Conservation (phyloP, 2,113 vertebrate species). For the Prionailurus bengalensis region DNA sequence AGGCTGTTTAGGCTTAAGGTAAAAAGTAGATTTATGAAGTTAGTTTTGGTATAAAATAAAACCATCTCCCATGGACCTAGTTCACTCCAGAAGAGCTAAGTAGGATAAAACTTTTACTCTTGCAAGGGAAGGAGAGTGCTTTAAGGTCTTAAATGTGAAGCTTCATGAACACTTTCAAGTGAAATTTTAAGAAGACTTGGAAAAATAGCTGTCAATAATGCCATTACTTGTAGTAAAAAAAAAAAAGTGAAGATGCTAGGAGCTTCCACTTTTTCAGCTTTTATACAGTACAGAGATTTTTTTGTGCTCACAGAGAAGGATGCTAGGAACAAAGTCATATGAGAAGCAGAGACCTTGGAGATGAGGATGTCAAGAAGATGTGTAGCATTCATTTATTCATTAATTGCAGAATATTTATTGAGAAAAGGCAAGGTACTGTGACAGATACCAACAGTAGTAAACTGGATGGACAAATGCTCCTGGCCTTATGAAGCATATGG, state of each 20-base stretch:
- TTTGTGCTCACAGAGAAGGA: neutral
- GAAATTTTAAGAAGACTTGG: slow-evolving; percentile 18
- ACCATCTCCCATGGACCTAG: neutral
- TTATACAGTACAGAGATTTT: neutral
- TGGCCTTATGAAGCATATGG: neutral
- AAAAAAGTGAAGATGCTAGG: neutral
- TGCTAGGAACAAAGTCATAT: neutral
- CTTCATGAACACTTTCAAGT: neutral
- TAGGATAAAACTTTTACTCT: neutral
- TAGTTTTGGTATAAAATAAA: slow-evolving; percentile 27
- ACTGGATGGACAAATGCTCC: neutral
- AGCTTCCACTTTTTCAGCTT: neutral
- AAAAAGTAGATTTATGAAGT: neutral
- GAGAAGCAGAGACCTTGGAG: neutral
- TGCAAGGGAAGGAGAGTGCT: neutral
- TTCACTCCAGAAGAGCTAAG: neutral
- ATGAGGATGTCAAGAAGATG: neutral
- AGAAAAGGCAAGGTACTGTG: neutral
- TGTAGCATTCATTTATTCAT: neutral
- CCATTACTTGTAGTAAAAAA: neutral
- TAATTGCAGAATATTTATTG: slow-evolving; percentile 29
- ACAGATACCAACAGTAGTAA: neutral
- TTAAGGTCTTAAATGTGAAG: neutral
- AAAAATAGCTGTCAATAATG: slow-evolving; percentile 17
- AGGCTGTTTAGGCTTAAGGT: neutral